Percentiles rank a stretch among this genome's conserved stretches.
These are phyloP conservation scores for Enteromius paludinosus DNA, from an alignment of 2,797 vertebrate species.

Conservation along the genomic window DNA sequence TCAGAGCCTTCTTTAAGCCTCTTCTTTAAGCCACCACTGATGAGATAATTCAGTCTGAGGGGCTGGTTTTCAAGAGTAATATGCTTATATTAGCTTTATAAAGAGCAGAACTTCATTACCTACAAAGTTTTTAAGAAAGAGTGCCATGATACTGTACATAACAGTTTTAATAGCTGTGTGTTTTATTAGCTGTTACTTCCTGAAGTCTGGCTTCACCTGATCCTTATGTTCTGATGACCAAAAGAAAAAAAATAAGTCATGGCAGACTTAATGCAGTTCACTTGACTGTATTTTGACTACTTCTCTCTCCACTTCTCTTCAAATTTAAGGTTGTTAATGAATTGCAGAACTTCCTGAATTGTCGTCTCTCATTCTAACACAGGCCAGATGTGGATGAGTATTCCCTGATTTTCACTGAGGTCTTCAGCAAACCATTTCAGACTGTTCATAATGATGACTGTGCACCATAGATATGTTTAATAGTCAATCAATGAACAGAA, in stretches of 20 bases:
- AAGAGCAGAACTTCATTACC: not conserved
- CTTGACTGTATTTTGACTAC: not conserved
- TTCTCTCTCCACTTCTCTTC: constrained; percentile 22
- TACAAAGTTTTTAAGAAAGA: constrained; percentile 3
- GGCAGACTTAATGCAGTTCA: not conserved
- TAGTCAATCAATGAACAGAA: not conserved
- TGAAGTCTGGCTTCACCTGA: constrained; percentile 16
- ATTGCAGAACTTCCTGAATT: constrained; percentile 14
- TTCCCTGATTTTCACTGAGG: constrained; percentile 23
- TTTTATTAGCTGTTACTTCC: constrained; percentile 28
- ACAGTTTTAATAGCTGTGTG: constrained; percentile 2
- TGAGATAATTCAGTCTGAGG: constrained; percentile 12
- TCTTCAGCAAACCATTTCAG: not conserved
- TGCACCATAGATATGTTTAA: not conserved
- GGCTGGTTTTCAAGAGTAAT: constrained; percentile 4
- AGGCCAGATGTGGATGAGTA: constrained; percentile 41
- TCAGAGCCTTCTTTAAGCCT: not conserved
- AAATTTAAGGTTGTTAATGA: constrained; percentile 23
- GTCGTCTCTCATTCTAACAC: constrained; percentile 23
- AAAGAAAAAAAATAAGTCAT: not conserved
- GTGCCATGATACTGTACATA: not conserved
- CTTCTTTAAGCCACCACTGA: not conserved
- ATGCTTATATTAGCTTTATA: not conserved
- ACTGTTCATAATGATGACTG: not conserved
- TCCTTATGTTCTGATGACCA: not conserved